Evolutionary conservation across 1,140 invertebrate species (phyloP), one percentile per base, ranked within the genome.

Genomic region (Luehdorfia chinensis): DNA sequence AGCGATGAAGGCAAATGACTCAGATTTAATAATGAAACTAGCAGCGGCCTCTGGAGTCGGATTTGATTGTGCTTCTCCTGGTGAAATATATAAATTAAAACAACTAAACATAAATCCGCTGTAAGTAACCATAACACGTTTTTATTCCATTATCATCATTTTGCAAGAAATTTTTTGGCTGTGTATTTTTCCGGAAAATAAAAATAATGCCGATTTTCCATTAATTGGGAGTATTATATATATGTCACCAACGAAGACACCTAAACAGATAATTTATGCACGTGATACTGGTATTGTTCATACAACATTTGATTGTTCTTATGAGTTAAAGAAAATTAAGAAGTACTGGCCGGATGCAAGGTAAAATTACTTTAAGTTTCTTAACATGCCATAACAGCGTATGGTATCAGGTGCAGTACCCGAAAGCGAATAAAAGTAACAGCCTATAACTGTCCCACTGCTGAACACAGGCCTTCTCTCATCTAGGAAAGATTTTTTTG

Each of bases 61-160:
- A 16, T 95, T 95, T 75, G 94, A 95, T 67, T 95, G 94, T 77
- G 93, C 94, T 1, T 93, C 92, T 19, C 92, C 93, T 84, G 84
- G 73, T 59, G 93, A 94, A 75, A 94, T 94, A 31, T 65, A 89
- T 49, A 88, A 88, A 57, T 87, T 94, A 8, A 71, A 93, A 50
- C 83, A 88, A 27, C 69, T 91, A 7, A 91, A 91, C n/a, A 90
- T 94, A 7, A 56, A 76, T 15, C 77, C 74, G 28, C 5, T 4
- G 63, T 66, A 57, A 57, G 56, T 60, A 19, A 25, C 19, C 2
- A 21, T 21, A 21, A 2, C 19, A n/a, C n/a, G n/a, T n/a, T n/a
- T n/a, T n/a, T n/a, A n/a, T n/a, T n/a, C n/a, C n/a, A n/a, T n/a
- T n/a, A n/a, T n/a, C n/a, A n/a, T n/a, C n/a, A n/a, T n/a, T n/a